Percentiles rank a stretch among this genome's conserved stretches.
Conservation (phyloP, 2,113 vertebrate genomes). For the Caloenas nicobarica region DNA sequence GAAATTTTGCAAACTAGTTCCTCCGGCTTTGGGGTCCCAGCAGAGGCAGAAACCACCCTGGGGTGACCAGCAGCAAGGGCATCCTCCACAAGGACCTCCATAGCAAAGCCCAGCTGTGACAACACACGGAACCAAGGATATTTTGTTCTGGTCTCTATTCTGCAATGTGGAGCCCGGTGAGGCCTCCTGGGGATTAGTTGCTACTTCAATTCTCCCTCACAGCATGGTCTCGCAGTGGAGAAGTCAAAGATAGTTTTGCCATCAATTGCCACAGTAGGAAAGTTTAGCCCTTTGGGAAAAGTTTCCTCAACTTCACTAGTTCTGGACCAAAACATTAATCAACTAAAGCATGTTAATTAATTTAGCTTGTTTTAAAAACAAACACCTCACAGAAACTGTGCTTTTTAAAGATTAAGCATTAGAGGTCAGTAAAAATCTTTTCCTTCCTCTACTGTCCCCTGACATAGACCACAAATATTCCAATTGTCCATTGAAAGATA, state of each 20-base stretch:
- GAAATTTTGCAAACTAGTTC: not conserved
- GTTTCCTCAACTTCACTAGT: not conserved
- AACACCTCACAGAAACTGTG: not conserved
- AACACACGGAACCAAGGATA: not conserved
- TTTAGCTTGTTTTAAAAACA: not conserved
- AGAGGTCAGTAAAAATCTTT: not conserved
- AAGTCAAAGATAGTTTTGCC: not conserved
- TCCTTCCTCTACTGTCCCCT: not conserved
- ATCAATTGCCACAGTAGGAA: not conserved
- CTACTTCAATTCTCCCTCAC: not conserved
- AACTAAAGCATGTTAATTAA: not conserved
- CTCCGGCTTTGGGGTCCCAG: fast-evolving
- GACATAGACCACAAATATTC: not conserved
- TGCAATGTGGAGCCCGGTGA: fast-evolving
- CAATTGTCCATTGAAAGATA: not conserved
- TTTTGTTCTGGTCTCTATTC: not conserved
- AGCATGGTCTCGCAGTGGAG: no score
- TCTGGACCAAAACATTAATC: not conserved
- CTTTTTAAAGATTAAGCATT: not conserved
- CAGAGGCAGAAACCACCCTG: not conserved
- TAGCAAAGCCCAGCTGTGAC: not conserved
- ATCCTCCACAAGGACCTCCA: not conserved
- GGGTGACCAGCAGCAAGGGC: not conserved
- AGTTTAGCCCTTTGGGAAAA: not conserved
- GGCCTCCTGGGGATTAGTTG: not conserved